Evolutionary conservation across 2,797 vertebrate genomes (phyloP).

Genomic region (Apogon hyalosoma): DNA sequence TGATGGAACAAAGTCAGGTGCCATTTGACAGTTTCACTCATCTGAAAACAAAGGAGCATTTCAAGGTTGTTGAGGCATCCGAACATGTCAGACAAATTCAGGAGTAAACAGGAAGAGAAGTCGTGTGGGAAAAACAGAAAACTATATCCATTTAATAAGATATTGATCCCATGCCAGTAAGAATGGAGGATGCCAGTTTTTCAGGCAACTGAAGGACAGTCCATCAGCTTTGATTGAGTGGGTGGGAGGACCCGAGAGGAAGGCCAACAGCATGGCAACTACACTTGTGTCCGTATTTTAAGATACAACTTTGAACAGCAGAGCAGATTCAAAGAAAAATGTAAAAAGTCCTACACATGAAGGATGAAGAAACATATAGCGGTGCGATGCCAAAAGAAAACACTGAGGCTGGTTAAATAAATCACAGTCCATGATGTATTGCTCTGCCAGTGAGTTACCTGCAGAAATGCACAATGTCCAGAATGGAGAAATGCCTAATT

Average conservation of each 20-base stretch:
- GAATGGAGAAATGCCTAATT: constrained; percentile 27
- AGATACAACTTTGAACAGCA: constrained; percentile 14
- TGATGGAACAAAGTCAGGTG: constrained; percentile 32
- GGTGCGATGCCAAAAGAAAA: constrained; percentile 14
- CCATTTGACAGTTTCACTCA: constrained; percentile 2
- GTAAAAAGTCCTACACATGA: neutral
- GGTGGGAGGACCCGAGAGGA: constrained; percentile 38
- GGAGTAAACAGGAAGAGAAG: constrained; percentile 41
- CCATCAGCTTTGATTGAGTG: constrained; percentile 74
- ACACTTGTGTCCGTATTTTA: constrained; percentile 51
- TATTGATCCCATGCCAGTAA: constrained; percentile 75
- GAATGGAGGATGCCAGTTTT: constrained; percentile 65
- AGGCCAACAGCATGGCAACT: constrained; percentile 53
- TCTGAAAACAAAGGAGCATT: constrained; percentile 16
- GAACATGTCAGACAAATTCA: constrained; percentile 39
- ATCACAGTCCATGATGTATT: constrained; percentile 39
- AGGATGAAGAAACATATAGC: constrained; percentile 12
- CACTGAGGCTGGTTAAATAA: constrained; percentile 27
- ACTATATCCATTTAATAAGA: constrained; percentile 71
- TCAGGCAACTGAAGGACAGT: constrained; percentile 66
- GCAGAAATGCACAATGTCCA: constrained; percentile 34
- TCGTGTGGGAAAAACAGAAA: constrained; percentile 21
- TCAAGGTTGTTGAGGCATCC: constrained; percentile 66
- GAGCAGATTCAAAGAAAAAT: neutral
- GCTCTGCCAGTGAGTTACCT: constrained; percentile 37